phyloP scores from a whole-genome alignment of 1,140 invertebrate species.

The Pinna nobilis region DNA sequence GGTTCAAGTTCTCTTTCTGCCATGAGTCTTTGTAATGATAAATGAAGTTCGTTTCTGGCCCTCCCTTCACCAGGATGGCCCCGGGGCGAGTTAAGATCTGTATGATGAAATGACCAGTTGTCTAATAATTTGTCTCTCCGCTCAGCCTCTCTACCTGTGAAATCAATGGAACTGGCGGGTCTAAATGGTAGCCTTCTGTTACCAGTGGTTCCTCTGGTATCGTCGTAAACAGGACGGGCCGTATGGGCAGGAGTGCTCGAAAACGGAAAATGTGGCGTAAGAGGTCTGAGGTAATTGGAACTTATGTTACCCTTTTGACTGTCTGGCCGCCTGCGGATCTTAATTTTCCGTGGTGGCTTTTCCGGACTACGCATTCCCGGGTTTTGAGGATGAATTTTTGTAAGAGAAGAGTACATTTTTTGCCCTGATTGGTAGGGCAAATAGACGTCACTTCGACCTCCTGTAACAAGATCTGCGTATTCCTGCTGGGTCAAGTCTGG shows the following conservation, averaged over 20 bases:
- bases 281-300: conserved; percentile 38
- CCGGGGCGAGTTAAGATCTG: conserved; percentile 25
- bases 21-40: conserved; percentile 39
- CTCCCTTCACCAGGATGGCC: conserved; percentile 37
- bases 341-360: conserved; percentile 34
- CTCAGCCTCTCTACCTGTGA: conserved; percentile 22
- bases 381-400: conserved; percentile 31
- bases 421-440: conserved; percentile 39
- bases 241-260: conserved; percentile 11
- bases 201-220: conserved; percentile 5
- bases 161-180: conserved; percentile 42
- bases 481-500: conserved; percentile 38
- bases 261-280: conserved; percentile 42
- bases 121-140: conserved; percentile 31
- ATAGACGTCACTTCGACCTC: conserved; percentile 16
- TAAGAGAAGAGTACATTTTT: conserved; percentile 43
- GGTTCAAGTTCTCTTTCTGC: conserved; percentile 25
- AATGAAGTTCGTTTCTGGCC: conserved; percentile 39
- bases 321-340: conserved; percentile 38
- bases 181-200: conserved; percentile 14
- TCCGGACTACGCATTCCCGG: conserved; percentile 34
- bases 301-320: conserved; percentile 22
- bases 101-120: conserved; percentile 9
- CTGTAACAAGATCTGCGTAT: conserved; percentile 12
- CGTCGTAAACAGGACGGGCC: conserved; percentile 19